Percentiles rank a stretch among this genome's conserved stretches.
phyloP scores from a whole-genome alignment of 2,797 vertebrate genomes.

The Sitta carolinensis region DNA sequence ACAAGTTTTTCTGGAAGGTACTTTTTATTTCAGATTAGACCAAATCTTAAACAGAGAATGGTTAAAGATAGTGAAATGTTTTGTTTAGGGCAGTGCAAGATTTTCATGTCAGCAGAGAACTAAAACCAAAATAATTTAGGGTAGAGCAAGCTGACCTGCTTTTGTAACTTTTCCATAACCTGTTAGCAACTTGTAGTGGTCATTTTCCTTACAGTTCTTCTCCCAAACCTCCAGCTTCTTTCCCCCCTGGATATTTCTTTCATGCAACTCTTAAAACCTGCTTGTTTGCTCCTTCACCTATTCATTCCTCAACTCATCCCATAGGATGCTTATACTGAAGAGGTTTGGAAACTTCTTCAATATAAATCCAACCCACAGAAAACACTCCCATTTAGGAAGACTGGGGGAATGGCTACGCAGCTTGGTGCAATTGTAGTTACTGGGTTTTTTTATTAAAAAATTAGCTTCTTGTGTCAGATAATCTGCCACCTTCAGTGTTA shows the following conservation, averaged over 20 bases:
- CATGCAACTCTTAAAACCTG: neutral
- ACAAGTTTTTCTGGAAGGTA: neutral
- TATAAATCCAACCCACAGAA: neutral
- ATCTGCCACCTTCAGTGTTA: neutral
- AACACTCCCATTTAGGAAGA: neutral
- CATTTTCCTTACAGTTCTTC: neutral
- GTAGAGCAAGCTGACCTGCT: neutral
- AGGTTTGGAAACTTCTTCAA: neutral
- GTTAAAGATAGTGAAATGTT: neutral
- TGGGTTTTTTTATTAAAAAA: neutral
- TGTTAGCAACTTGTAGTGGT: neutral
- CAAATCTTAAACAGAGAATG: neutral
- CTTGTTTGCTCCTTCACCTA: neutral
- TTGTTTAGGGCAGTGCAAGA: neutral
- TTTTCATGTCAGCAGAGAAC: neutral
- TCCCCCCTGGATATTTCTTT: neutral
- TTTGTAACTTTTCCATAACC: neutral
- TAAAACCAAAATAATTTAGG: neutral
- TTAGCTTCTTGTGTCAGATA: neutral
- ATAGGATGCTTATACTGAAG: neutral
- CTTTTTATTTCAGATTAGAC: neutral
- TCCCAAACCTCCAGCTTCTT: neutral
- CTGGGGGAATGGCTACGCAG: neutral
- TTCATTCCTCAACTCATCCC: neutral
- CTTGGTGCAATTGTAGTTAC: neutral